Conservation (phyloP, 2,113 vertebrate genomes). For the Anolis carolinensis region DNA sequence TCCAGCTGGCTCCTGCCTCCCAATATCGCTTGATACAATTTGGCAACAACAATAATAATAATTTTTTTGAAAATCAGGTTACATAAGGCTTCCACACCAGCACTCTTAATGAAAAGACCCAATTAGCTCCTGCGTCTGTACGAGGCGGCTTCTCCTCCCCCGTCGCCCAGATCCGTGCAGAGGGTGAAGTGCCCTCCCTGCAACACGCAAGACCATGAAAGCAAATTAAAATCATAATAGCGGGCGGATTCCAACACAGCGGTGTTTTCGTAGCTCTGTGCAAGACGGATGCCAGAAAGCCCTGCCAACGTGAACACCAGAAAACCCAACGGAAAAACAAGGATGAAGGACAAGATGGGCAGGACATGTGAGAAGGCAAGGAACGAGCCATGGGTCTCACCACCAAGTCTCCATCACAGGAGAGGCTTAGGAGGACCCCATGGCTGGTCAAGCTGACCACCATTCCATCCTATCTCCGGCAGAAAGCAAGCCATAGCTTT, state of each 20-base stretch:
- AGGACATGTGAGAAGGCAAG: neutral
- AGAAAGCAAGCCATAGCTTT: no score
- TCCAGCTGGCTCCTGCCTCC: neutral
- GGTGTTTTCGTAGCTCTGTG: neutral
- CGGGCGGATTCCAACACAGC: neutral
- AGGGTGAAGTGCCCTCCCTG: no score
- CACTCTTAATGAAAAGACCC: slow-evolving; percentile 40
- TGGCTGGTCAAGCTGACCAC: no score
- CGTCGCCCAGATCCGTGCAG: neutral
- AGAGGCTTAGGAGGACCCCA: neutral
- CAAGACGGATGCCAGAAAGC: neutral
- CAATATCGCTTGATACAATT: slow-evolving; percentile 55
- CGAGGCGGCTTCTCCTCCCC: neutral
- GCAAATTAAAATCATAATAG: neutral
- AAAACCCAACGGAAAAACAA: neutral
- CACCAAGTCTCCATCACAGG: neutral
- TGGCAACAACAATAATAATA: slow-evolving; percentile 35
- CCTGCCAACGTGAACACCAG: neutral
- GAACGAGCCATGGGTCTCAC: neutral
- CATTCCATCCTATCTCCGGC: no score
- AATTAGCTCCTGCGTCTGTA: slow-evolving; percentile 28
- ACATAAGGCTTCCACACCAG: slow-evolving; percentile 60
- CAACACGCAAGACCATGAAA: neutral
- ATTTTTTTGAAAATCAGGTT: slow-evolving; percentile 32
- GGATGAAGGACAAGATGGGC: neutral